A percentile compares a stretch with the other conserved stretches of the same genome.
Evolutionary conservation across 2,888 invertebrate genomes (phyloP).

Genomic region (Eupithecia centaureata): DNA sequence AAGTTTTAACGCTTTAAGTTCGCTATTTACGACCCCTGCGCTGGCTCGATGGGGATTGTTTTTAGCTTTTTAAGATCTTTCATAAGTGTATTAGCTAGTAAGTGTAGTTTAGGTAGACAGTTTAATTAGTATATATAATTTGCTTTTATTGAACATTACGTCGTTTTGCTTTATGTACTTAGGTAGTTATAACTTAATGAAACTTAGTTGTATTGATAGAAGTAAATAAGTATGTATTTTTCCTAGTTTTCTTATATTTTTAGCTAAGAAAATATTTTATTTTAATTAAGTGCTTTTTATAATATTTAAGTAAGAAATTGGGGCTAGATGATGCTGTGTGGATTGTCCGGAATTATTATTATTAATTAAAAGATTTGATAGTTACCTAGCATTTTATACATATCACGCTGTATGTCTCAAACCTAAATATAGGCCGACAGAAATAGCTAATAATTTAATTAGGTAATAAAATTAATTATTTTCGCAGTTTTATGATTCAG

Average conservation of each 20-base stretch:
- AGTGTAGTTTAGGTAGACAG: background rate
- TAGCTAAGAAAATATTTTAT: background rate
- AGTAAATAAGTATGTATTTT: background rate
- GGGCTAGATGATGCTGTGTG: no score
- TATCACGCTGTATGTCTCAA: background rate
- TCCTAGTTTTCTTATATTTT: background rate
- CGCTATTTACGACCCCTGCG: background rate
- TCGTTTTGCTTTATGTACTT: background rate
- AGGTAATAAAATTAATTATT: no score
- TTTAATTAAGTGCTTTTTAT: conserved; percentile 2
- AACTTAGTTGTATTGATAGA: background rate
- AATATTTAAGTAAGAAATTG: background rate
- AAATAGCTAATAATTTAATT: no score
- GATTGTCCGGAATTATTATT: no score
- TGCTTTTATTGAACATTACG: background rate
- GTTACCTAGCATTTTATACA: background rate
- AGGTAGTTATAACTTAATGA: background rate
- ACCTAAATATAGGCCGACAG: background rate
- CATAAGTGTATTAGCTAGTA: background rate
- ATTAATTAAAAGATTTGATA: no score
- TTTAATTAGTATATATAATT: background rate
- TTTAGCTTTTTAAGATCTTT: background rate
- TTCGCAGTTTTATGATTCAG: no score
- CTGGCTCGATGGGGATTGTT: background rate
- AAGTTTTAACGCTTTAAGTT: no score